Base-by-base conservation (phyloP, 1,140 invertebrate species). In the Eciton burchellii region DNA sequence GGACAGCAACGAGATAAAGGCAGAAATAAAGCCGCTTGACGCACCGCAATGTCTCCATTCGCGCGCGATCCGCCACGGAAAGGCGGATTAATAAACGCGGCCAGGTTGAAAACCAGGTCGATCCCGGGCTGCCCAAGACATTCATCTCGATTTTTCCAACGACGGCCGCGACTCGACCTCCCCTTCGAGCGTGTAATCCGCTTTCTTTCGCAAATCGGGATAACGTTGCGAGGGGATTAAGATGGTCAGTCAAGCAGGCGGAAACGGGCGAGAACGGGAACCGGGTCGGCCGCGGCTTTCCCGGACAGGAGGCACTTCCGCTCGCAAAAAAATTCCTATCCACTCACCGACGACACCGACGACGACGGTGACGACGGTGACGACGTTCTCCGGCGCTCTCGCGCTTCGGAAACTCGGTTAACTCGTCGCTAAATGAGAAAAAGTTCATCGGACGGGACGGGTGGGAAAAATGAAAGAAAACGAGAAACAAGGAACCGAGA, bases 1-100 rank as follows among this genome's bases (percentile, higher is more conserved):
- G n/a, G 47, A 43, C 19, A 49, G 35, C 56, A 63, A 43, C 41
- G 63, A 70, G 56, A 79, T 70, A 79, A 79, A 68, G 74, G 70
- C 35, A 79, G 35, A 63, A 68, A 68, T 79, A 79, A 79, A 56
- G 21, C n/a, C 3, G 74, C 62, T 68, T 68, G 66, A 56, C 43
- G 4, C 0, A 29, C 14, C 43, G 65, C 60, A 56, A 60, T 77
- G 9, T 54, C 16, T 41, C 62, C 26, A 43, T 54, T 21, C 41
- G 54, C 47, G 54, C 35, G 6, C 35, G 35, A 35, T 35, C n/a
- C 35, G 35, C 35, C 35, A 35, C 3, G n/a, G 12, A 57, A 68
- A 79, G 29, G 24, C 26, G 16, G 21, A 19, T 26, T 43, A 77
- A 60, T 29, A 9, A 0, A 45, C 16, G 66, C 43, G 52, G 11